These are phyloP conservation scores for Megaceryle alcyon DNA, from an alignment of 2,797 vertebrate genomes.

Conservation along the genomic window DNA sequence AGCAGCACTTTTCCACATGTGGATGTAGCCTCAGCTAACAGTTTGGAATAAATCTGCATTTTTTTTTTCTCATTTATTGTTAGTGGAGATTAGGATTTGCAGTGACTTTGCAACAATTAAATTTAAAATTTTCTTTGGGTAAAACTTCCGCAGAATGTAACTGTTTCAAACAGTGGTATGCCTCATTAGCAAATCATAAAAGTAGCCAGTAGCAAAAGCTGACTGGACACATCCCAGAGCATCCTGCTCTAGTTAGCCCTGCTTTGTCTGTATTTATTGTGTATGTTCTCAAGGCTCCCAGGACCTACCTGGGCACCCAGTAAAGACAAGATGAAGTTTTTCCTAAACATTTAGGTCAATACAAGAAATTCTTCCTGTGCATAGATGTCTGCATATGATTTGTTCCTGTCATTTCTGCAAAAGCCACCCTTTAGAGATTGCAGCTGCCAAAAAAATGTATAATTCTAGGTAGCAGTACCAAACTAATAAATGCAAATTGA, in stretches of 20 bases:
- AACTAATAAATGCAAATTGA: background rate
- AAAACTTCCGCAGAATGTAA: accelerated
- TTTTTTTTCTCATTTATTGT: background rate
- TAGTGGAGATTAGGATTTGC: background rate
- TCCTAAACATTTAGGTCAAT: accelerated
- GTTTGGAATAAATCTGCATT: accelerated
- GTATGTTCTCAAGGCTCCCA: background rate
- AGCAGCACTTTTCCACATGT: background rate
- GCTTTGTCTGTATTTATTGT: background rate
- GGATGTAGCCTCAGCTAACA: background rate
- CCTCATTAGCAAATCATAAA: too few species aligned
- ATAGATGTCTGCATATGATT: accelerated
- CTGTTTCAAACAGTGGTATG: background rate
- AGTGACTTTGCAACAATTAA: background rate
- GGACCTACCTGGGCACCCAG: background rate
- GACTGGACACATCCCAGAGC: background rate
- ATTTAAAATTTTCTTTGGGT: background rate
- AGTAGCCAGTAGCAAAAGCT: background rate
- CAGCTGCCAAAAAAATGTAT: background rate
- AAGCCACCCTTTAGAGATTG: background rate
- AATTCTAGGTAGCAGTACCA: background rate
- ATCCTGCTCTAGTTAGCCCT: background rate
- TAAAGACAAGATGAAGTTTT: background rate
- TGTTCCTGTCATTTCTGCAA: background rate
- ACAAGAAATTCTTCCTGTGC: background rate